Conservation (phyloP, 2,888 invertebrate genomes). For the Plebejus anna region DNA sequence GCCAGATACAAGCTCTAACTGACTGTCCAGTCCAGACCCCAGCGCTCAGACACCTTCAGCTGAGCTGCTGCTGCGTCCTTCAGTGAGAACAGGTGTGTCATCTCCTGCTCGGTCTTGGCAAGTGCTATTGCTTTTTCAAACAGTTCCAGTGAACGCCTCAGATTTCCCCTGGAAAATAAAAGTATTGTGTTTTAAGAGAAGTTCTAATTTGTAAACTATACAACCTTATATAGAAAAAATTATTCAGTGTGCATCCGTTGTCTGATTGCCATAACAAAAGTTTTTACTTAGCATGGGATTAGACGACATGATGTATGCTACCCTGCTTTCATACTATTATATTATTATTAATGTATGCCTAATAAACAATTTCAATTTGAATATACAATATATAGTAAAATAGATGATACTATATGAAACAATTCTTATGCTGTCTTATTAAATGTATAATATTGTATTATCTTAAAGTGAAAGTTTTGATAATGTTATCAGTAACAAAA, state of each 20-base stretch:
- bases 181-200: not conserved
- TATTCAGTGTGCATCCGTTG: no score
- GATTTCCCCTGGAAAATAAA: slow-evolving; percentile 84
- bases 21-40: slow-evolving; percentile 83
- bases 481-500: not conserved
- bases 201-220: not conserved
- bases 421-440: not conserved
- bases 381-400: no score
- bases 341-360: no score
- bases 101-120: slow-evolving; percentile 92
- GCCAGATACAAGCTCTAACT: slow-evolving; percentile 56
- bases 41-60: slow-evolving; percentile 87
- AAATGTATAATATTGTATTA: not conserved
- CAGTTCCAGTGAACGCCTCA: slow-evolving; percentile 88
- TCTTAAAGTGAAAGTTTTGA: slow-evolving; percentile 2
- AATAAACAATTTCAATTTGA: no score
- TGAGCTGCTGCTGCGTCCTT: slow-evolving; percentile 95
- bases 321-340: no score
- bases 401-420: no score
- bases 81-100: slow-evolving; percentile 94
- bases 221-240: no score
- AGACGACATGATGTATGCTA: no score
- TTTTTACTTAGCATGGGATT: no score
- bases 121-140: slow-evolving; percentile 93
- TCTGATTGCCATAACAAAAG: no score